These are phyloP conservation scores for Rhizoglyphus robini DNA, from an alignment of 1,140 invertebrate genomes.

Conservation along the genomic window DNA sequence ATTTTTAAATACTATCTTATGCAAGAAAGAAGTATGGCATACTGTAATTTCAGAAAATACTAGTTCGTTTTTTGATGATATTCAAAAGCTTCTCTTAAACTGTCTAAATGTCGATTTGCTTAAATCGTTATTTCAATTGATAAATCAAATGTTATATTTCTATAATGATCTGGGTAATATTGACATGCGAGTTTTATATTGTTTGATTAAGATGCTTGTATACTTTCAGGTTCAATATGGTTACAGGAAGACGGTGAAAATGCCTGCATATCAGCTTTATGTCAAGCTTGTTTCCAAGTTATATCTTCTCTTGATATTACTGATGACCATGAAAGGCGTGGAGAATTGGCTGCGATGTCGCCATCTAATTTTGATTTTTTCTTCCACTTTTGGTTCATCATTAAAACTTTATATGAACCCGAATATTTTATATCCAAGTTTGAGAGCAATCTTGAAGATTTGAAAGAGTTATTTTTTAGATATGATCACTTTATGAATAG, in stretches of 20 bases:
- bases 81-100: neutral
- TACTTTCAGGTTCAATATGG: neutral
- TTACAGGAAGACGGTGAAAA: neutral
- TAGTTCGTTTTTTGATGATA: neutral
- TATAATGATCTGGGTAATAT: neutral
- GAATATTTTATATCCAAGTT: neutral
- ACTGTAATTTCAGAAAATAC: neutral
- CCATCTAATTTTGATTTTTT: neutral
- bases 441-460: neutral
- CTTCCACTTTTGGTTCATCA: neutral
- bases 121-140: neutral
- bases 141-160: neutral
- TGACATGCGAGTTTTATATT: too few species aligned
- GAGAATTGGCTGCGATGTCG: too few species aligned
- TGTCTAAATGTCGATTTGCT: neutral
- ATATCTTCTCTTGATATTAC: too few species aligned
- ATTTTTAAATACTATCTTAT: neutral
- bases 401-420: neutral
- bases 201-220: too few species aligned
- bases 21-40: neutral
- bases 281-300: neutral
- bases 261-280: neutral
- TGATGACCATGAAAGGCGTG: too few species aligned
- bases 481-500: neutral
- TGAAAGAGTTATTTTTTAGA: neutral